These are phyloP conservation scores for Kryptopterus vitreolus DNA, from an alignment of 2,797 vertebrate genomes.

Conservation along the genomic window DNA sequence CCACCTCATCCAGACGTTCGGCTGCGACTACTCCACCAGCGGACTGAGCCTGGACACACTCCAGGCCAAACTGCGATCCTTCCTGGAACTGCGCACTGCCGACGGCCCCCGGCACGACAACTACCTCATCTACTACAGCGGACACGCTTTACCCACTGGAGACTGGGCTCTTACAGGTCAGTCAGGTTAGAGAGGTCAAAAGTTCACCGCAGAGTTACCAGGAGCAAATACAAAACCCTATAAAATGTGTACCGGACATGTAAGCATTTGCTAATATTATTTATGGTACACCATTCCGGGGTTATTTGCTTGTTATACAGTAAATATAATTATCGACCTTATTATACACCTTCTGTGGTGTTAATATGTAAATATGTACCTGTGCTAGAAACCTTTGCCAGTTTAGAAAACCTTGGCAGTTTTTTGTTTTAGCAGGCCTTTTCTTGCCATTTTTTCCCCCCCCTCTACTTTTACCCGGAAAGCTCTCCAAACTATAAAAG, in stretches of 20 bases:
- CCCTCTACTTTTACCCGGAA: neutral
- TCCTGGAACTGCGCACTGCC: constrained; percentile 88
- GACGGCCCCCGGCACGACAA: constrained; percentile 97
- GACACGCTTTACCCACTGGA: constrained; percentile 85
- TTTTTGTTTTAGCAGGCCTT: constrained; percentile 38
- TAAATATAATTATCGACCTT: constrained; percentile 5
- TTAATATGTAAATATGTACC: neutral
- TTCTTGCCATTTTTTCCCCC: constrained; percentile 21
- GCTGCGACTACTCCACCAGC: constrained; percentile 96
- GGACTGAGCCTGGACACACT: constrained; percentile 85
- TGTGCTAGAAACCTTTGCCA: neutral
- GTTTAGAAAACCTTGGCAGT: constrained; percentile 13
- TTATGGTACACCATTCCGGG: constrained; percentile 7
- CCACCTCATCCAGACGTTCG: constrained; percentile 94
- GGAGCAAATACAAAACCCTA: too few relatives aligned
- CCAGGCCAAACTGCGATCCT: constrained; percentile 86
- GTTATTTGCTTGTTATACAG: neutral
- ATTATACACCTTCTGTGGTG: neutral
- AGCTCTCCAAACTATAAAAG: constrained; percentile 42
- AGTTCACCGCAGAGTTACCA: too few relatives aligned
- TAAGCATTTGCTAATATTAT: neutral
- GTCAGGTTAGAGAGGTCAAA: constrained; percentile 15
- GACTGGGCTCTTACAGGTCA: constrained; percentile 94
- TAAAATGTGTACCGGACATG: too few relatives aligned
- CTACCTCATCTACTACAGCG: constrained; percentile 96